Evolutionary conservation across 2,797 vertebrate genomes (phyloP).

Genomic region (Gadopsis marmoratus): DNA sequence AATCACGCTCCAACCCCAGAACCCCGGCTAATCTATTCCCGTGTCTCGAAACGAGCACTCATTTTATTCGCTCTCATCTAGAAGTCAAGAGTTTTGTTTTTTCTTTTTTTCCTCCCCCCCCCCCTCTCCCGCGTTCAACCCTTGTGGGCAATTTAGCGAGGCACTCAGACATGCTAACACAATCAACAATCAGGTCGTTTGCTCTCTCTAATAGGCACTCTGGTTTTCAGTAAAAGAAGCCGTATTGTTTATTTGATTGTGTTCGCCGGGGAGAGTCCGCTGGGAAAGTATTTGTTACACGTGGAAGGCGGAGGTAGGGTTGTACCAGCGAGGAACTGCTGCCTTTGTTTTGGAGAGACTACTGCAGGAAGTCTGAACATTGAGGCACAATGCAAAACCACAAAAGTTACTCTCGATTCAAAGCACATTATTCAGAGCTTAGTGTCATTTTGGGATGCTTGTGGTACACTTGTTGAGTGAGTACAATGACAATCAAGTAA

Average conservation of each 20-base stretch:
- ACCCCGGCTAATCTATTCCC: conserved; percentile 79
- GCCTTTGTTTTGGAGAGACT: conserved; percentile 71
- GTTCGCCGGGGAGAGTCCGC: conserved; percentile 74
- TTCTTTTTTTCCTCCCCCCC: conserved; percentile 27
- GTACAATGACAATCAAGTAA: not conserved
- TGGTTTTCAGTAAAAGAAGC: conserved; percentile 77
- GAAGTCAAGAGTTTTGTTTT: conserved; percentile 80
- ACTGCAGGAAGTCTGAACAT: conserved; percentile 67
- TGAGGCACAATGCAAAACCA: conserved; percentile 56
- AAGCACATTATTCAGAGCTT: conserved; percentile 38
- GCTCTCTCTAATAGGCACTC: conserved; percentile 81
- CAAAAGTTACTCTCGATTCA: conserved; percentile 59
- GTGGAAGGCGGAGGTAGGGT: conserved; percentile 71
- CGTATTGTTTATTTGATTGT: conserved; percentile 82
- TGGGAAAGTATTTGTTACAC: conserved; percentile 76
- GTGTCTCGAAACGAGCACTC: conserved; percentile 70
- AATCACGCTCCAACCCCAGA: conserved; percentile 79
- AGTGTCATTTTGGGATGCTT: conserved; percentile 50
- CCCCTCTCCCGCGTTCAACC: conserved; percentile 70
- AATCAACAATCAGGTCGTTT: conserved; percentile 83
- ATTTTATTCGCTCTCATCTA: conserved; percentile 77
- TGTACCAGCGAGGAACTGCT: conserved; percentile 52
- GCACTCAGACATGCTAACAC: conserved; percentile 82
- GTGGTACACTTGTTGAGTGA: conserved; percentile 49
- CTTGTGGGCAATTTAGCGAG: conserved; percentile 83